These are phyloP conservation scores for Cancer borealis DNA, from an alignment of 2,888 invertebrate genomes.

Conservation along the genomic window DNA sequence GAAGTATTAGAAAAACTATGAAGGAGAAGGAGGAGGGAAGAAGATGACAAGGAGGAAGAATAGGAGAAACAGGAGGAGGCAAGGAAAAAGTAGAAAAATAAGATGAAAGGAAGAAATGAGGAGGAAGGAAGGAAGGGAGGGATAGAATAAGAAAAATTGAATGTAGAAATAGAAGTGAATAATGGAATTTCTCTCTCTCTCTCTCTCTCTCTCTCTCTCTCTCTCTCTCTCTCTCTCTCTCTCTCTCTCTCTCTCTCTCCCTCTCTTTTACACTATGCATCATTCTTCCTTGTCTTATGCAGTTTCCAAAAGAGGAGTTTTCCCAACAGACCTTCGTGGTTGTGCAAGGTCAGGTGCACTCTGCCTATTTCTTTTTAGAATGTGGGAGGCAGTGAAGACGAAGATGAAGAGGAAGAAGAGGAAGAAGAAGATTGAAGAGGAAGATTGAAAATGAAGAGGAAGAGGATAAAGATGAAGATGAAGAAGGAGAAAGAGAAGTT, in stretches of 20 bases:
- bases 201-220: conserved; percentile 6
- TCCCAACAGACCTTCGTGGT: not conserved
- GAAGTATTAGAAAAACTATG: no score
- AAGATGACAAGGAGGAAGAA: not conserved
- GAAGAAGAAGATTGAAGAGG: not conserved
- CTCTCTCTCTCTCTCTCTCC: not conserved
- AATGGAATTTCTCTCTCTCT: not conserved
- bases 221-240: conserved; percentile 31
- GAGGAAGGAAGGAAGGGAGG: not conserved
- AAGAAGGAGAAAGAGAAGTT: not conserved
- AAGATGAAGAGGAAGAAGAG: not conserved
- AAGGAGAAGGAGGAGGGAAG: no score
- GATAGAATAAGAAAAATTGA: not conserved
- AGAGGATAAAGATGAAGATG: not conserved
- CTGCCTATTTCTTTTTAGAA: not conserved
- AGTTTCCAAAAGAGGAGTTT: not conserved
- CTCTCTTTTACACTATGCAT: not conserved
- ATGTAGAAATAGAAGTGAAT: not conserved
- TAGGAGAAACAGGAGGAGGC: not conserved
- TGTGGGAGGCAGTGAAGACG: not conserved
- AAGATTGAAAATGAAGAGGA: not conserved
- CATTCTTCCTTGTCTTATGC: not conserved
- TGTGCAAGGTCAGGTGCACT: not conserved
- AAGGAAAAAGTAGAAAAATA: no score
- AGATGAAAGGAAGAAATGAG: no score